Conservation (phyloP, 2,797 vertebrate genomes). For the Fistularia commersonii region DNA sequence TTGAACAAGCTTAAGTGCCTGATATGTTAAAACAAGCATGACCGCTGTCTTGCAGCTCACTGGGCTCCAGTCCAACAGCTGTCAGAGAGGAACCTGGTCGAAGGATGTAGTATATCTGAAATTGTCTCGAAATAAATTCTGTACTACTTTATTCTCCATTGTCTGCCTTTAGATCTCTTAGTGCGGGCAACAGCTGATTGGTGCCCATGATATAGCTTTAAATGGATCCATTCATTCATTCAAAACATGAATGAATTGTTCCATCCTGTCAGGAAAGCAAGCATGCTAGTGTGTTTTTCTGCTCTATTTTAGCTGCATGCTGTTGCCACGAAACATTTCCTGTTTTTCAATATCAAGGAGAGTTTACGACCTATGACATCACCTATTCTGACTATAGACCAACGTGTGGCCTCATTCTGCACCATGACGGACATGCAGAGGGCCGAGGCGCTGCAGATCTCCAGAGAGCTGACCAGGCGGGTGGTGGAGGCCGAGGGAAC, state of each 20-base stretch:
- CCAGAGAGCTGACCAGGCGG: slow-evolving; percentile 82
- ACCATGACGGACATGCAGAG: slow-evolving; percentile 90
- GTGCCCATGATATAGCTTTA: slow-evolving; percentile 4
- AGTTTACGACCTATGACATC: slow-evolving; percentile 26
- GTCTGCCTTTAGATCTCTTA: slow-evolving; percentile 13
- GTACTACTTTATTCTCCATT: slow-evolving; percentile 43
- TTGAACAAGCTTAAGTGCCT: slow-evolving; percentile 55
- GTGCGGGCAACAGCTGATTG: background rate
- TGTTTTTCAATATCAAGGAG: slow-evolving; percentile 6
- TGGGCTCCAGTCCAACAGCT: slow-evolving; percentile 51
- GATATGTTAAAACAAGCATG: slow-evolving; percentile 60
- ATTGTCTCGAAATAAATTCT: slow-evolving; percentile 27
- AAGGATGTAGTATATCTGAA: slow-evolving; percentile 25
- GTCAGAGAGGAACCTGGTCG: slow-evolving; percentile 43
- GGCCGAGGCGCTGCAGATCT: slow-evolving; percentile 80
- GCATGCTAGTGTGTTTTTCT: slow-evolving; percentile 22
- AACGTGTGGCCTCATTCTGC: slow-evolving; percentile 91
- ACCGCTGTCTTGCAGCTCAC: slow-evolving; percentile 42
- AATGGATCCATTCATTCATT: slow-evolving; percentile 36
- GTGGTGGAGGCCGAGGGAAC: slow-evolving; percentile 81
- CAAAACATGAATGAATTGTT: slow-evolving; percentile 34
- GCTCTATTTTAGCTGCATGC: slow-evolving; percentile 9
- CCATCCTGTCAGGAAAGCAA: slow-evolving; percentile 30
- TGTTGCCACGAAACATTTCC: slow-evolving; percentile 12
- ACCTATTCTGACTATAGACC: slow-evolving; percentile 77